Base-by-base conservation (phyloP, 2,797 vertebrate species). In the Microctenopoma stevenorrisi region DNA sequence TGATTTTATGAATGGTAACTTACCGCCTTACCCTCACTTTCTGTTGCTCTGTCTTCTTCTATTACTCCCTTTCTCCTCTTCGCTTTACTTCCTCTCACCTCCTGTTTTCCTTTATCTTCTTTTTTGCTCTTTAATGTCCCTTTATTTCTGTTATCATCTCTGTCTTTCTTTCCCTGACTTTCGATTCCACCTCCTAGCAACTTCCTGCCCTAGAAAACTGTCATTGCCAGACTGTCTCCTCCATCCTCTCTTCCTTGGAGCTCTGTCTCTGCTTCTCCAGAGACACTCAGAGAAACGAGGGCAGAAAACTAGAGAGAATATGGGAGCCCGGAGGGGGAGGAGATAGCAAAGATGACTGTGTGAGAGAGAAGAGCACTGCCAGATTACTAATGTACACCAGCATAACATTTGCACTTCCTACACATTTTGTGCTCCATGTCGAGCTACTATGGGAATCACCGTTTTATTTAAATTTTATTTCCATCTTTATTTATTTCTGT, bases 251-350 rank as follows among this genome's bases (percentile, higher is more conserved):
- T 53, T 51, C 80, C 64, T 79, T 64, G 0, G 78, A 79, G 85
- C 80, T 53, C 76, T 56, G 46, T 66, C 9, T 22, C 46, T 25
- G 46, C 46, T 48, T 65, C 70, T 86, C 78, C 79, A 52, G 1
- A 64, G 89, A 86, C 61, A 11, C 83, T 81, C 28, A 0, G 50
- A 79, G 85, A 90, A 91, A 92, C 57, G 54, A 90, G 89, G 89
- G 75, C 88, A 81, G 74, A 82, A 74, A 83, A 71, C 7, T 38
- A 68, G 74, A 77, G 68, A 68, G 57, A 62, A 57, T 33, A 43
- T 55, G 49, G 40, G 64, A 67, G 44, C 55, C 25, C 9, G 44
- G 43, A 54, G 54, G 63, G 43, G 54, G 64, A 8, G 60, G 76
- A 62, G 62, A 56, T 33, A 47, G 35, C 9, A 52, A 58, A 47